Percentiles rank a stretch among this genome's conserved stretches.
These are phyloP conservation scores for Ochlodes sylvanus DNA, from an alignment of 2,888 invertebrate species.

Conservation along the genomic window DNA sequence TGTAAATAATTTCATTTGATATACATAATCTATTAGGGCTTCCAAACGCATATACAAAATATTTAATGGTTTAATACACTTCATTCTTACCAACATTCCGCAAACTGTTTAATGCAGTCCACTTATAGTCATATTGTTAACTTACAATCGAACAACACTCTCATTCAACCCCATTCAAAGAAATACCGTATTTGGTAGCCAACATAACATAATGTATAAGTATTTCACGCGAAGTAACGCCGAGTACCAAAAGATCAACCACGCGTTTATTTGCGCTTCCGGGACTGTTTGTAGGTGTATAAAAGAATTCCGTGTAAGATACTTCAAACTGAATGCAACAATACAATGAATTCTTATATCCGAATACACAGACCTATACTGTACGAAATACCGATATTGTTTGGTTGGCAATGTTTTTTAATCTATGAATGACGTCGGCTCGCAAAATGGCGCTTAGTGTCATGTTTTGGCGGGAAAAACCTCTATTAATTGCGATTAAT, in stretches of 20 bases:
- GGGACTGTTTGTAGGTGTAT: background rate
- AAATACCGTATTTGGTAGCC: background rate
- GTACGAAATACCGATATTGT: too few species aligned
- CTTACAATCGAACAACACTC: background rate
- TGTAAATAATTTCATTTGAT: too few species aligned
- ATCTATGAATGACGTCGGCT: too few species aligned
- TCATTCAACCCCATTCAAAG: background rate
- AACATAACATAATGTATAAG: background rate
- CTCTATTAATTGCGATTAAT: too few species aligned
- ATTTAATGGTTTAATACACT: too few species aligned
- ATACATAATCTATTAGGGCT: too few species aligned
- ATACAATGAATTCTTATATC: background rate
- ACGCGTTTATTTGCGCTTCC: background rate
- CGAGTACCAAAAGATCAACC: background rate
- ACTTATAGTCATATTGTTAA: background rate
- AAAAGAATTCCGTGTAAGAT: conserved; percentile 25
- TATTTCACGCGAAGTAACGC: background rate
- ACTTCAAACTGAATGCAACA: background rate
- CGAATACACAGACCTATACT: background rate
- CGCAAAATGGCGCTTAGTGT: too few species aligned
- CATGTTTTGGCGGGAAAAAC: too few species aligned
- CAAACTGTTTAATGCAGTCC: too few species aligned
- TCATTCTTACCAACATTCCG: too few species aligned
- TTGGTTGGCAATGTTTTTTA: too few species aligned
- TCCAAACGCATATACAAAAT: too few species aligned